Evolutionary conservation across 2,888 invertebrate genomes (phyloP).

Genomic region (Chymomyza amoena): DNA sequence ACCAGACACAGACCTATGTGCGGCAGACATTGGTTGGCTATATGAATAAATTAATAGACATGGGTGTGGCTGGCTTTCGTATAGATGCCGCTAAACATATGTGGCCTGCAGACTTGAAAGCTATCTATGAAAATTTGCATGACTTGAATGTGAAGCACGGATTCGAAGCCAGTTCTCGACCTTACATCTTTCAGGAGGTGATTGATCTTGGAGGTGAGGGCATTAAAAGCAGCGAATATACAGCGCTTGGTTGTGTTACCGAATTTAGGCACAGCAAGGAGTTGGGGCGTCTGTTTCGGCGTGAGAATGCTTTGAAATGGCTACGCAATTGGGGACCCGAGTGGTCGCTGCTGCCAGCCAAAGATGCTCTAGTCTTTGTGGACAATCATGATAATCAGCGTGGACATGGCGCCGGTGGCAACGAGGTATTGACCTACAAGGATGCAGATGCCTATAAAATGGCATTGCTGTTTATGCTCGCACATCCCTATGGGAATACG

Average conservation of each 20-base stretch:
- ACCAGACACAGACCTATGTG: slow-evolving; percentile 81
- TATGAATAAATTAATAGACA: slow-evolving; percentile 76
- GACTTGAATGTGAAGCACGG: slow-evolving; percentile 83
- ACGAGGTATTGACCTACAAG: slow-evolving; percentile 85
- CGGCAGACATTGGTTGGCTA: slow-evolving; percentile 67
- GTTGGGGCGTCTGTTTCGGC: slow-evolving; percentile 81
- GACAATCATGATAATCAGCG: slow-evolving; percentile 96
- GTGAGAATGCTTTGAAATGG: slow-evolving; percentile 83
- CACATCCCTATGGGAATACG: slow-evolving; percentile 89
- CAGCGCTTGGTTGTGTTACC: slow-evolving; percentile 83
- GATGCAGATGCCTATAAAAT: slow-evolving; percentile 85
- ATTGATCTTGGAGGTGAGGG: slow-evolving; percentile 83
- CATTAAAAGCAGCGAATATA: slow-evolving; percentile 80
- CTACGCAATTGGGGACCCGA: slow-evolving; percentile 83
- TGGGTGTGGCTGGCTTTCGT: slow-evolving; percentile 92
- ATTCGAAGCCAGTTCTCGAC: slow-evolving; percentile 82
- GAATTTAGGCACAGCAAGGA: slow-evolving; percentile 82
- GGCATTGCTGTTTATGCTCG: slow-evolving; percentile 93
- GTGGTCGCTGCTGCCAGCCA: slow-evolving; percentile 84
- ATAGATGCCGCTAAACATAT: slow-evolving; percentile 90
- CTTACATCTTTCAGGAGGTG: slow-evolving; percentile 89
- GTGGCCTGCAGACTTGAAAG: slow-evolving; percentile 87
- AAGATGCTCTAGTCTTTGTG: slow-evolving; percentile 86
- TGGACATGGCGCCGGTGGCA: slow-evolving; percentile 83
- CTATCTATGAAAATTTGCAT: slow-evolving; percentile 81